These are phyloP conservation scores for Neopipo cinnamomea DNA, from an alignment of 2,113 vertebrate genomes.

Conservation along the genomic window DNA sequence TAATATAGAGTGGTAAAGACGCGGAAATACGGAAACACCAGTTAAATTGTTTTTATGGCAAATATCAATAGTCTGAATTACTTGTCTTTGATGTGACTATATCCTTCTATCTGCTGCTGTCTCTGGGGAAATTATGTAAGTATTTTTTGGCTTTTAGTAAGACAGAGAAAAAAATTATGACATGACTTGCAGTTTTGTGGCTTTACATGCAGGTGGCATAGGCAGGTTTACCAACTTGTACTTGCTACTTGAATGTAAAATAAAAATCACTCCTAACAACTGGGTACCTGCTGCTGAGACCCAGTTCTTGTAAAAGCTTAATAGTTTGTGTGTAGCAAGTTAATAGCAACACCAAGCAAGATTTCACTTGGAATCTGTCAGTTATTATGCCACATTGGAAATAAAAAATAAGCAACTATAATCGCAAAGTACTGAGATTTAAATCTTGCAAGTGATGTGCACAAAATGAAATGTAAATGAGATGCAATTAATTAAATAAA, in stretches of 20 bases:
- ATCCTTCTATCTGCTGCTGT: background rate
- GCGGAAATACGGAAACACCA: background rate
- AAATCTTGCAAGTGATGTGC: background rate
- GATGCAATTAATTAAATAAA: background rate
- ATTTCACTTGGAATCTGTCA: background rate
- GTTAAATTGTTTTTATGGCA: background rate
- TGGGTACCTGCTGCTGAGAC: conserved; percentile 54
- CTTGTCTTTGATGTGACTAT: background rate
- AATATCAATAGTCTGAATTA: background rate
- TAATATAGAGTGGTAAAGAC: background rate
- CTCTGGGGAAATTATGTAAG: background rate
- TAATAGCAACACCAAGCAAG: background rate
- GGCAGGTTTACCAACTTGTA: conserved; percentile 67
- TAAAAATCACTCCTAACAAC: conserved; percentile 70
- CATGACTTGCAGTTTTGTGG: conserved; percentile 41
- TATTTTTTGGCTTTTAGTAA: background rate
- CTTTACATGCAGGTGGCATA: conserved; percentile 50
- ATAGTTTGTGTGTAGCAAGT: conserved; percentile 48
- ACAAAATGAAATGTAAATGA: background rate
- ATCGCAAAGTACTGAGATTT: background rate
- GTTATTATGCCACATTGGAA: background rate
- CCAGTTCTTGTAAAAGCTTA: conserved; percentile 72
- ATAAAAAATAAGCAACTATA: background rate
- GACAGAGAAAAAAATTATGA: conserved; percentile 52
- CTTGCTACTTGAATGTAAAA: conserved; percentile 67